A percentile compares a stretch with the other conserved stretches of the same genome.
phyloP scores from a whole-genome alignment of 37 sponge, comb jelly and placozoan species.

The Axinella damicornis region DNA sequence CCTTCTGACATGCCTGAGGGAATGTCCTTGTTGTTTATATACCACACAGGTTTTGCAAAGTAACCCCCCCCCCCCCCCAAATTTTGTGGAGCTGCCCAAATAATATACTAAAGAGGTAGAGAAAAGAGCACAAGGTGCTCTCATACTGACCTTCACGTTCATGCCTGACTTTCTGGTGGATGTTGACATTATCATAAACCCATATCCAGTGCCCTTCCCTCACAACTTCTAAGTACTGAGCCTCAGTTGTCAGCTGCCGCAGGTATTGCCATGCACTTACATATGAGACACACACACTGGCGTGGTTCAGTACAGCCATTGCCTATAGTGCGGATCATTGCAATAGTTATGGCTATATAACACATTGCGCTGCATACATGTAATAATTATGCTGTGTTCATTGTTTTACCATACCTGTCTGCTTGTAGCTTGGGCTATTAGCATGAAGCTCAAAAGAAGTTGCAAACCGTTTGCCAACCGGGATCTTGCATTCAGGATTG shows the following conservation, averaged over 20 bases:
- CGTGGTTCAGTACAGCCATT: conserved; percentile 18
- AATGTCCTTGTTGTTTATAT: too few species aligned
- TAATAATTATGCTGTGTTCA: background rate
- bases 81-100: too few species aligned
- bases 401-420: background rate
- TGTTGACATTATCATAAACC: conserved; percentile 7
- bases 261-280: background rate
- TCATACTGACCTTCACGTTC: background rate
- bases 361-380: background rate
- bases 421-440: too few species aligned
- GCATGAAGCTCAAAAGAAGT: too few species aligned
- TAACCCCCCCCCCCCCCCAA: too few species aligned
- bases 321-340: background rate
- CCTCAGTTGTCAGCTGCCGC: background rate
- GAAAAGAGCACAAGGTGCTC: background rate
- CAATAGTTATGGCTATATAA: background rate
- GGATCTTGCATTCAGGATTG: too few species aligned
- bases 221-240: background rate
- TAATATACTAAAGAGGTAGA: too few species aligned
- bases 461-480: too few species aligned
- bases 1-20: too few species aligned
- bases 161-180: conserved; percentile 6
- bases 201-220: background rate
- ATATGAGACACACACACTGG: conserved; percentile 26
- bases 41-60: too few species aligned